Percentiles rank a stretch among this genome's conserved stretches.
Evolutionary conservation across 2,888 invertebrate species (phyloP).

Genomic region (Mystacides longicornis): DNA sequence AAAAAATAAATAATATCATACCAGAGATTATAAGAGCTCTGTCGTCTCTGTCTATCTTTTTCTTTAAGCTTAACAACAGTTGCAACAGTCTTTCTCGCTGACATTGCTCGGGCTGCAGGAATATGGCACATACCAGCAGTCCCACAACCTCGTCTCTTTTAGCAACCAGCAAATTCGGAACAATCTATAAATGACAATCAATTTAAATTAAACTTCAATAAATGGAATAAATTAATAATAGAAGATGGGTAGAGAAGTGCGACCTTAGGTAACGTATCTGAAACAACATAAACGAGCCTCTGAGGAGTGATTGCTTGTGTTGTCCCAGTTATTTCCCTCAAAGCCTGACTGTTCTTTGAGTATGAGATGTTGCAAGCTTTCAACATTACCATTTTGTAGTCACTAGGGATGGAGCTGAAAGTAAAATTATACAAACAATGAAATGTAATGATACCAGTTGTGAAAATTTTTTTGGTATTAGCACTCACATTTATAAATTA

Average conservation of each 20-base stretch:
- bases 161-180: slow-evolving; percentile 60
- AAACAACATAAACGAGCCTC: slow-evolving; percentile 38
- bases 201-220: neutral
- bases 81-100: slow-evolving; percentile 58
- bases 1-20: slow-evolving; percentile 25
- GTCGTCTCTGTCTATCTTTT: slow-evolving; percentile 60
- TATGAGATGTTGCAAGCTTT: slow-evolving; percentile 22
- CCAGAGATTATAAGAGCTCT: slow-evolving; percentile 51
- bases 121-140: slow-evolving; percentile 53
- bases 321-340: slow-evolving; percentile 21
- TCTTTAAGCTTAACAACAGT: slow-evolving; percentile 62
- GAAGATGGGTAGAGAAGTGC: neutral
- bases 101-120: slow-evolving; percentile 49
- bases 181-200: slow-evolving; percentile 38
- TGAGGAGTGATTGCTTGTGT: slow-evolving; percentile 38
- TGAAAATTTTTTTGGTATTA: no score
- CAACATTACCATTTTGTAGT: slow-evolving; percentile 23
- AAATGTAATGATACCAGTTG: no score
- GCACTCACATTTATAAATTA: no score
- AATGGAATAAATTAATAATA: neutral
- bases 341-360: slow-evolving; percentile 15
- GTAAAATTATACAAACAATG: no score
- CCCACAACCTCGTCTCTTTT: slow-evolving; percentile 64
- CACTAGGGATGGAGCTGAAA: slow-evolving; percentile 20
- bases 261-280: slow-evolving; percentile 44